phyloP scores from a whole-genome alignment of 35 echinoderm and acorn worm genomes.

The Diadema setosum region DNA sequence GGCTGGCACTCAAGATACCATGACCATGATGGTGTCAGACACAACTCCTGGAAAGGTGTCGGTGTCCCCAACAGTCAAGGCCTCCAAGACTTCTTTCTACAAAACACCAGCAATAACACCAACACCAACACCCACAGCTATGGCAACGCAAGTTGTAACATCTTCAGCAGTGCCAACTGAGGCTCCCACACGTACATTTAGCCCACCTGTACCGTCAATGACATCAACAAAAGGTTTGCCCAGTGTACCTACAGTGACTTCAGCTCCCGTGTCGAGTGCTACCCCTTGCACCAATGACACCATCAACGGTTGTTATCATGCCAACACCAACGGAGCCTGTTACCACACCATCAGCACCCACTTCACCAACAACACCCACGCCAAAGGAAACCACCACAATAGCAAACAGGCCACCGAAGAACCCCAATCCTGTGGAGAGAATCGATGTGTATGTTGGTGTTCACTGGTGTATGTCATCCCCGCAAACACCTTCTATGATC shows the following conservation, averaged over 20 bases:
- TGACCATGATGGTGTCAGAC: constrained; percentile 12
- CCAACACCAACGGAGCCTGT: not conserved
- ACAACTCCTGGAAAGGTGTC: not conserved
- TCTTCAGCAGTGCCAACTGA: not conserved
- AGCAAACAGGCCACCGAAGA: not conserved
- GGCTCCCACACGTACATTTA: constrained; percentile 7
- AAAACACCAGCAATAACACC: constrained; percentile 51
- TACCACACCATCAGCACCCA: not conserved
- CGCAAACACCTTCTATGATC: constrained; percentile 71
- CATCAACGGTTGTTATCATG: not conserved
- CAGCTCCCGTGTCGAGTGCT: not conserved
- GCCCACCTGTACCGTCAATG: constrained; percentile 33
- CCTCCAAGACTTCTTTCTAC: constrained; percentile 36
- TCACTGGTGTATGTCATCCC: constrained; percentile 52
- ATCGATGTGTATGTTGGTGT: not conserved
- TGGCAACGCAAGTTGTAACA: not conserved
- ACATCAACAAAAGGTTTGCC: constrained; percentile 1
- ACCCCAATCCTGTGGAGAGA: not conserved
- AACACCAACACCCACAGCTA: constrained; percentile 47
- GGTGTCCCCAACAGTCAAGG: constrained; percentile 32
- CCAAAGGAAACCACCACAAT: constrained; percentile 4
- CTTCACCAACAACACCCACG: not conserved
- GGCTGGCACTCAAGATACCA: not conserved
- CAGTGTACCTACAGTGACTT: constrained; percentile 13
- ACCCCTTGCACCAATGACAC: constrained; percentile 3